Conservation (phyloP, 2,888 invertebrate genomes). For the Mycalesis mineus region DNA sequence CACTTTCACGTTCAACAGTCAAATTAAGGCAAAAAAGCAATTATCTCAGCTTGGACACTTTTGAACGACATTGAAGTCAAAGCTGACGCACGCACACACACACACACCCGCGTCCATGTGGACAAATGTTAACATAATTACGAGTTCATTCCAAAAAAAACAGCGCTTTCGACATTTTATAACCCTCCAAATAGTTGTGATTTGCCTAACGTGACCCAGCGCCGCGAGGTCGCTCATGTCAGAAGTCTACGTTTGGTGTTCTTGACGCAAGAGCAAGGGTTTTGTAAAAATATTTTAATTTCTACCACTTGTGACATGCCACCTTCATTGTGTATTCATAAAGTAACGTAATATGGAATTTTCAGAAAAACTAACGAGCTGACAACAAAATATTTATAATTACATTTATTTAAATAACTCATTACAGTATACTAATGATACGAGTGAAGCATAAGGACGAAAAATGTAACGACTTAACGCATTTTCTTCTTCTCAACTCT, state of each 20-base stretch:
- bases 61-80: constrained; percentile 1
- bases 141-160: background rate
- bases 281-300: no score
- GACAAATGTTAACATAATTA: background rate
- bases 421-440: no score
- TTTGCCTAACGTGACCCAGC: background rate
- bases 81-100: background rate
- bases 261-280: no score
- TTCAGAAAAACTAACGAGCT: no score
- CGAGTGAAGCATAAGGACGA: no score
- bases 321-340: no score
- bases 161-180: background rate
- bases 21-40: background rate
- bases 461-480: no score
- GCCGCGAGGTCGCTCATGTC: background rate
- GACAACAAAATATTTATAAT: no score
- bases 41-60: background rate
- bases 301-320: no score
- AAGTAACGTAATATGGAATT: no score
- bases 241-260: background rate
- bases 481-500: no score
- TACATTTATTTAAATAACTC: no score
- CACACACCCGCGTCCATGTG: background rate
- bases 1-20: background rate
- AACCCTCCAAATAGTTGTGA: background rate